Evolutionary conservation across 2,797 vertebrate species (phyloP).

Genomic region (Antennarius maculatus): DNA sequence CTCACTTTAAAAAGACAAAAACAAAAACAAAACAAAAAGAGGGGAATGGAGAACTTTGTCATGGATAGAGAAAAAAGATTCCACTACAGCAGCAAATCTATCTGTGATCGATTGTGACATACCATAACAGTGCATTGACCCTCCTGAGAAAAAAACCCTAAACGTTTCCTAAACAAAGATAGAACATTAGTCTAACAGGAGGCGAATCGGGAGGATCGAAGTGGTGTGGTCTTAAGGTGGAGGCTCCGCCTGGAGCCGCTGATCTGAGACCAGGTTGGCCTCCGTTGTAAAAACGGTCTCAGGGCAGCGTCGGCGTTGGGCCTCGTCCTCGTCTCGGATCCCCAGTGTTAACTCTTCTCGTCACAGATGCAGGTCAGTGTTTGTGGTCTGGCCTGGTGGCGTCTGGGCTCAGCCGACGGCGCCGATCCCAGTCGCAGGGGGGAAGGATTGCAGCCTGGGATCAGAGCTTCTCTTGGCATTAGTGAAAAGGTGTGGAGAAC

Average conservation of each 20-base stretch:
- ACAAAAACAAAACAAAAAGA: not conserved
- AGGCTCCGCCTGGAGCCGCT: constrained; percentile 42
- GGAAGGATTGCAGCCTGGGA: constrained; percentile 36
- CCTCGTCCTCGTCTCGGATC: constrained; percentile 52
- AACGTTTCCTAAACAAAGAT: constrained; percentile 72
- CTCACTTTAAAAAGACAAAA: constrained; percentile 27
- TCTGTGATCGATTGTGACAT: constrained; percentile 89
- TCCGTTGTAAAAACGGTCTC: constrained; percentile 47
- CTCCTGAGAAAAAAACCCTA: constrained; percentile 86
- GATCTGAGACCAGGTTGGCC: constrained; percentile 70
- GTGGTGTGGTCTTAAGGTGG: constrained; percentile 54
- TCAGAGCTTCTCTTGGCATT: constrained; percentile 75
- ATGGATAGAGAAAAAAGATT: constrained; percentile 79
- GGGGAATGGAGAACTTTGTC: constrained; percentile 77
- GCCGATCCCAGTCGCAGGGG: constrained; percentile 35
- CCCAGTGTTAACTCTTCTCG: constrained; percentile 77
- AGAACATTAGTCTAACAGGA: constrained; percentile 80
- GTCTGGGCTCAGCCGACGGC: constrained; percentile 43
- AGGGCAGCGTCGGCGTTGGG: constrained; percentile 56
- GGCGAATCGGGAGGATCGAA: constrained; percentile 70
- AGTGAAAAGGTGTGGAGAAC: constrained; percentile 63
- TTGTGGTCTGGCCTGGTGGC: constrained; percentile 55
- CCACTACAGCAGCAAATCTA: constrained; percentile 94
- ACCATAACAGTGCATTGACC: constrained; percentile 94
- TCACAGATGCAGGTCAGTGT: constrained; percentile 78